phyloP scores from a whole-genome alignment of 2,888 invertebrate genomes.

The Gisinianus flammeolus region DNA sequence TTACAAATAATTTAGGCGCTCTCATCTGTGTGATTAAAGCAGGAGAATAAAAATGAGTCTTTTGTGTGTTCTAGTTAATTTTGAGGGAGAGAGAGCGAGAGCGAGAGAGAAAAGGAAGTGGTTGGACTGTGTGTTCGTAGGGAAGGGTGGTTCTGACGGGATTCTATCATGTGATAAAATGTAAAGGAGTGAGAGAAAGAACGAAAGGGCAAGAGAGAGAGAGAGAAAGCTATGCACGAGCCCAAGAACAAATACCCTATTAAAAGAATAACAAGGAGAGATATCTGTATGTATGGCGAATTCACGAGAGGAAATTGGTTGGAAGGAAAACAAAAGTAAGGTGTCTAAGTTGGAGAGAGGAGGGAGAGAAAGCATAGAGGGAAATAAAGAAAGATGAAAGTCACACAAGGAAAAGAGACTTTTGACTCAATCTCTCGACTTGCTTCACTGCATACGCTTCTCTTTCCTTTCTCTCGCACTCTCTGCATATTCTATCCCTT shows the following conservation, averaged over 20 bases:
- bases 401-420: conserved; percentile 7
- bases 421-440: not conserved
- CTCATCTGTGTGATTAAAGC: no score
- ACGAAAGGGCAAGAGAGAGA: not conserved
- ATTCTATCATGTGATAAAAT: no score
- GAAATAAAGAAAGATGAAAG: not conserved
- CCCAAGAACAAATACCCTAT: no score
- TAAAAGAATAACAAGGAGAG: no score
- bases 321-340: not conserved
- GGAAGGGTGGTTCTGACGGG: no score
- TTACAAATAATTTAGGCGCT: no score
- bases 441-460: not conserved
- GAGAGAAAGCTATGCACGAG: not conserved
- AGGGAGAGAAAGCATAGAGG: not conserved
- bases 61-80: no score
- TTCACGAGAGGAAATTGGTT: not conserved
- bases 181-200: not conserved
- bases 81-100: no score
- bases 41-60: no score
- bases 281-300: not conserved
- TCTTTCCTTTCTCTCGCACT: not conserved
- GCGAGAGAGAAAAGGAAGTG: no score
- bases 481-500: not conserved
- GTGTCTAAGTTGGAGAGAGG: not conserved
- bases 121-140: not conserved